Evolutionary conservation across 1,140 invertebrate genomes (phyloP), one percentile per base, ranked within the genome.

Genomic region (Cydia splendana): DNA sequence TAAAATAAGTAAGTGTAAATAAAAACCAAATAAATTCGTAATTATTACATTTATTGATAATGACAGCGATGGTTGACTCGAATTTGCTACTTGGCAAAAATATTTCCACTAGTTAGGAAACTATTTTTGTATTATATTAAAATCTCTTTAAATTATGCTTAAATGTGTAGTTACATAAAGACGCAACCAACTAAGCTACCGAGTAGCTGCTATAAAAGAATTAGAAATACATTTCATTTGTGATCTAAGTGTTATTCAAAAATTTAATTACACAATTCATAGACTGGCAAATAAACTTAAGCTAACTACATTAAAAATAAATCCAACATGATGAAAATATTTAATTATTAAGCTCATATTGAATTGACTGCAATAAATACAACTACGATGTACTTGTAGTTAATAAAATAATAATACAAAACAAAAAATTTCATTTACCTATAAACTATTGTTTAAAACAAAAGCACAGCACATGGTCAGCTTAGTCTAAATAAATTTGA

Each of bases 401-500:
- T 82, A 85, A 85, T 83, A 82, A 85, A 89, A 88, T 84, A 85
- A 85, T 85, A 87, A 87, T 86, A 84, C 84, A 87, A 87, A 91
- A 89, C 85, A 90, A 91, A 91, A 87, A 89, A 91, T 89, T 91
- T 88, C 85, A 92, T 90, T 90, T 87, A 88, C 87, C 85, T 90
- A 88, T 79, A 83, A 87, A 84, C 81, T 82, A 86, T 85, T 84
- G 82, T 90, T 93, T 91, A 91, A 93, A 93, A 93, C 88, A 91
- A 91, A 93, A 93, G 88, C 91, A 93, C 91, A 93, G 91, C 91
- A 93, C 91, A 90, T 93, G 87, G 87, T 93, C 90, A 91, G 90
- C 91, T 93, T 93, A 93, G 83, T 88, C 82, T 85, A 85, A 89
- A 91, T 87, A 91, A 88, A 87, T 91, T 88, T 90, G 79, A 84